Conservation (phyloP, 2,888 invertebrate species). For the Hypsopygia costalis region DNA sequence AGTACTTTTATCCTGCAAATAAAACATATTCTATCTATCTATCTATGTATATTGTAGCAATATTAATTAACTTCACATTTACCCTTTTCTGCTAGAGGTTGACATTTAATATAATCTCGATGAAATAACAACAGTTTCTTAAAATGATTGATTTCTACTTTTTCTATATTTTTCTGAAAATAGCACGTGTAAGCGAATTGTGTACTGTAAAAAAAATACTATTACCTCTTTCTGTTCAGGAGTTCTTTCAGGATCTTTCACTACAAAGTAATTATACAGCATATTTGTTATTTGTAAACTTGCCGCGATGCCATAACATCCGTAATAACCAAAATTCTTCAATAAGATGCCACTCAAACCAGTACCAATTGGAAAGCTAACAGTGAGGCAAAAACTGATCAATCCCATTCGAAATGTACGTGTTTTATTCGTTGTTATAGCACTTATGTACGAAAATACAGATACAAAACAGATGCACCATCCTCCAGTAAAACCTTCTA, state of each 20-base stretch:
- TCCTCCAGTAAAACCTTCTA: constrained; percentile 88
- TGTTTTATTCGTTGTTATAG: constrained; percentile 87
- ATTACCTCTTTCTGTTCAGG: constrained; percentile 50
- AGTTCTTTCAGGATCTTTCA: constrained; percentile 81
- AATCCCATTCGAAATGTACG: constrained; percentile 92
- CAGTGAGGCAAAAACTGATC: constrained; percentile 90
- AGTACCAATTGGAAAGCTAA: constrained; percentile 93
- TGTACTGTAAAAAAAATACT: constrained; percentile 1
- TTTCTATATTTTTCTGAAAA: too few species aligned
- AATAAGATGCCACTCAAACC: constrained; percentile 88
- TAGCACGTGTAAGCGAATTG: too few species aligned
- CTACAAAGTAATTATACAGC: constrained; percentile 82
- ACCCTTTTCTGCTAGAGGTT: too few species aligned
- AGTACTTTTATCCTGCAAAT: too few species aligned
- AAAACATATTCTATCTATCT: too few species aligned
- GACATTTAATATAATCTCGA: too few species aligned
- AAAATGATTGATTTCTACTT: too few species aligned
- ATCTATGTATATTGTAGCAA: too few species aligned
- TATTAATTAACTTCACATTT: too few species aligned
- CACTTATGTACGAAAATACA: constrained; percentile 90
- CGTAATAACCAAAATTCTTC: constrained; percentile 87
- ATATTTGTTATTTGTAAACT: constrained; percentile 84
- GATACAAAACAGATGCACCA: constrained; percentile 92
- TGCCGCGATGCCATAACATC: constrained; percentile 85
- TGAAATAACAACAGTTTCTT: too few species aligned